A percentile compares a stretch with the other conserved stretches of the same genome.
Evolutionary conservation across 1,140 invertebrate genomes (phyloP).

Genomic region (Brachionus calyciflorus): DNA sequence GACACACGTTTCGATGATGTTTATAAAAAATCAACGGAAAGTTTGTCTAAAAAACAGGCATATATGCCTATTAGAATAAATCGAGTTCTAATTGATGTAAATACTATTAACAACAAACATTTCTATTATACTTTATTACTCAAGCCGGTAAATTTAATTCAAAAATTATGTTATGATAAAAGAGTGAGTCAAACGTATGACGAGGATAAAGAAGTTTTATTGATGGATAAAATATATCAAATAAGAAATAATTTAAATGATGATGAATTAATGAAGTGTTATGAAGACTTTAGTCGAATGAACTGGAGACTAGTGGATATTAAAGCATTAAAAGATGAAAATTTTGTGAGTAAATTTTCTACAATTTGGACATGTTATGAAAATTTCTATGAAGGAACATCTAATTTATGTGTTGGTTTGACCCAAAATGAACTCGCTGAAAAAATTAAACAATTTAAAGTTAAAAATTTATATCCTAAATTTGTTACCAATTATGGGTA

Average conservation of each 20-base stretch:
- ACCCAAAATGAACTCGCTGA: neutral
- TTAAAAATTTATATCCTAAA: neutral
- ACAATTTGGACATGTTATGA: constrained; percentile 4
- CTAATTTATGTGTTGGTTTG: neutral
- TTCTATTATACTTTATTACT: neutral
- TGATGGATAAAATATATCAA: neutral
- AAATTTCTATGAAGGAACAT: constrained; percentile 6
- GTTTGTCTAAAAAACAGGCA: neutral
- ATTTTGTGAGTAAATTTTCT: neutral
- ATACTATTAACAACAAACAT: neutral
- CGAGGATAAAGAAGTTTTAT: neutral
- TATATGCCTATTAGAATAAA: neutral
- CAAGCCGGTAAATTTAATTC: neutral
- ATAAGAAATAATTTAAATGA: neutral
- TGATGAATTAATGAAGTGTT: neutral
- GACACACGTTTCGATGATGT: neutral
- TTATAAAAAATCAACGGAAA: neutral
- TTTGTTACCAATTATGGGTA: constrained; percentile 4
- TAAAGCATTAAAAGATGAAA: constrained; percentile 16
- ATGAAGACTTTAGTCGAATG: neutral
- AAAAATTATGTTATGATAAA: neutral
- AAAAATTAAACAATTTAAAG: neutral
- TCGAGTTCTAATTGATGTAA: neutral
- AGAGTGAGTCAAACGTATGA: neutral
- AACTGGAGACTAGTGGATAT: constrained; percentile 14